These are phyloP conservation scores for Melanostigma gelatinosum DNA, from an alignment of 2,113 vertebrate genomes.

Conservation along the genomic window DNA sequence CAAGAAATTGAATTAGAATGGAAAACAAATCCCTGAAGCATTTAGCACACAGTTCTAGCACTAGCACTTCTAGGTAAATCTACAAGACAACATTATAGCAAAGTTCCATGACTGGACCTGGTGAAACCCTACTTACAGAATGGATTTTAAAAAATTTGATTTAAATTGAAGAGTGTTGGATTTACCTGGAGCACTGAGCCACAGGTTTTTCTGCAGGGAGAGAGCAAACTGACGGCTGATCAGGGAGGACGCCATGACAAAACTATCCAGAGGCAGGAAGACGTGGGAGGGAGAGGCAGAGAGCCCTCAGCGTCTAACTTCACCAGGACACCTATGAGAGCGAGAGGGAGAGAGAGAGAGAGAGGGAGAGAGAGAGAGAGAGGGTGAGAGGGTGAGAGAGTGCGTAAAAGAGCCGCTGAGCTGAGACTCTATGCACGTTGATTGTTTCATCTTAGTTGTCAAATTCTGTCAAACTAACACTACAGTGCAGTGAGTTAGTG, in stretches of 20 bases:
- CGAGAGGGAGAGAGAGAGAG: not conserved
- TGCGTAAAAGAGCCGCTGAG: too few species aligned
- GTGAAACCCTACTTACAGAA: not conserved
- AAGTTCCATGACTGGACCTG: not conserved
- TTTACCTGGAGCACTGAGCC: slow-evolving; percentile 80
- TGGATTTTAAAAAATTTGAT: not conserved
- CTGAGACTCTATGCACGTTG: not conserved
- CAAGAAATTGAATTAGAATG: not conserved
- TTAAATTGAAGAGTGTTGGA: not conserved
- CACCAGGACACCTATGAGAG: slow-evolving; percentile 60
- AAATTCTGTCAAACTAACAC: too few species aligned
- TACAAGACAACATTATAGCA: not conserved
- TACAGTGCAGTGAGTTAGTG: too few species aligned
- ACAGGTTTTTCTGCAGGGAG: slow-evolving; percentile 83
- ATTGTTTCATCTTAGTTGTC: not conserved
- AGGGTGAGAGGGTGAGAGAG: too few species aligned
- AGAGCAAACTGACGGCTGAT: slow-evolving; percentile 83
- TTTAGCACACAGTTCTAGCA: not conserved
- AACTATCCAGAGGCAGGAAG: not conserved
- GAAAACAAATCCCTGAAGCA: not conserved
- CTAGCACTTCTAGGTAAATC: not conserved
- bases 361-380: too few species aligned
- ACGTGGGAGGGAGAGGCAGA: slow-evolving; percentile 29
- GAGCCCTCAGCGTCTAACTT: slow-evolving; percentile 36
- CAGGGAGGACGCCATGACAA: slow-evolving; percentile 87